These are phyloP conservation scores for Scrobipalpa costella DNA, from an alignment of 2,888 invertebrate species.

Conservation along the genomic window DNA sequence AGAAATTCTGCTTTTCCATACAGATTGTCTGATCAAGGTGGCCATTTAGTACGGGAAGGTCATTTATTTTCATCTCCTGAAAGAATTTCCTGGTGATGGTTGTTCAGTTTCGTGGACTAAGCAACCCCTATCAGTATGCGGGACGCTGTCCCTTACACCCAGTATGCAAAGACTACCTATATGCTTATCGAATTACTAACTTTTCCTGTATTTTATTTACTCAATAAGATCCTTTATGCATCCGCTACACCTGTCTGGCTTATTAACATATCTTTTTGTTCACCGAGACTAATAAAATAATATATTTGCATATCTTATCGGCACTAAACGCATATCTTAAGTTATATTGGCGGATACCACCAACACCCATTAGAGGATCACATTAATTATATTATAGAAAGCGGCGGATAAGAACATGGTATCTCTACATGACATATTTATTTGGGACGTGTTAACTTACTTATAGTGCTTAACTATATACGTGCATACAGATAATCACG, in stretches of 20 bases:
- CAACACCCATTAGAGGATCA: constrained; percentile 14
- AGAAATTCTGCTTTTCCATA: no score
- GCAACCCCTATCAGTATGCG: no score
- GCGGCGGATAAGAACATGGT: constrained; percentile 23
- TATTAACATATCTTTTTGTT: constrained; percentile 34
- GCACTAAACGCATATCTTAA: constrained; percentile 18
- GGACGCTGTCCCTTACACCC: no score
- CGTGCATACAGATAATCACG: no score
- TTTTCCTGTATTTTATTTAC: neutral
- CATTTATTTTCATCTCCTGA: no score
- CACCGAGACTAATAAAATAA: neutral
- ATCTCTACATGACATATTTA: neutral
- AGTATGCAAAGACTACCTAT: no score
- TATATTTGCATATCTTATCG: constrained; percentile 21
- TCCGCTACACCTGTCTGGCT: constrained; percentile 34
- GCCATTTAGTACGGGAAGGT: no score
- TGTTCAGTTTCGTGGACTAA: no score
- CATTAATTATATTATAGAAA: constrained; percentile 25
- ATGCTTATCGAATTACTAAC: neutral
- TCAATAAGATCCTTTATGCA: neutral
- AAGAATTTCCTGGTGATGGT: no score
- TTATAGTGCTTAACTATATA: no score
- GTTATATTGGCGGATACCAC: constrained; percentile 13
- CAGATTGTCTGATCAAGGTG: no score
- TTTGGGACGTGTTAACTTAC: neutral